A percentile compares a stretch with the other conserved stretches of the same genome.
phyloP scores from a whole-genome alignment of 2,113 vertebrate species.

The Sterna hirundo region DNA sequence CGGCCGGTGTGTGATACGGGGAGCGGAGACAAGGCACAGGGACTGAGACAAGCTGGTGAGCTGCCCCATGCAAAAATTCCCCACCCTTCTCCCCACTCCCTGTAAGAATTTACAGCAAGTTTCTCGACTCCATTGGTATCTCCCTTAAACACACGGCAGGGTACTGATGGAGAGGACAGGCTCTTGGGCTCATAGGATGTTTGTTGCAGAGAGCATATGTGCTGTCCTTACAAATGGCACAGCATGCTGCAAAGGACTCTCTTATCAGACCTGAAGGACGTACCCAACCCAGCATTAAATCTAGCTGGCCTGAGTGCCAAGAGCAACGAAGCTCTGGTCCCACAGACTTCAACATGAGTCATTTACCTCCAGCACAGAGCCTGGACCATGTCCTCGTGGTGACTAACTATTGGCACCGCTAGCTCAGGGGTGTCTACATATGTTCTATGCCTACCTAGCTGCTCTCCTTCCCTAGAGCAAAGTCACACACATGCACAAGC shows the following conservation, averaged over 20 bases:
- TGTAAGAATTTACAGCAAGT: not conserved
- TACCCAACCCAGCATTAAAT: conserved; percentile 7
- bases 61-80: not conserved
- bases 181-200: not conserved
- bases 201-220: not conserved
- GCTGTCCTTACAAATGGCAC: conserved; percentile 4
- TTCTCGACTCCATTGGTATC: not conserved
- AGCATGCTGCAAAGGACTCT: not conserved
- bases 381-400: not conserved
- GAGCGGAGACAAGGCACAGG: not conserved
- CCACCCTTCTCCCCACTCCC: not conserved
- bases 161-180: not conserved
- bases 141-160: not conserved
- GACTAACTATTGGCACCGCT: not conserved
- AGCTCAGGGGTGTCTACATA: not conserved
- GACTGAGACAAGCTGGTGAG: not conserved
- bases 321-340: not conserved
- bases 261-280: not conserved
- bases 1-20: rapidly evolving
- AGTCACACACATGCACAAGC: not conserved
- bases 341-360: not conserved
- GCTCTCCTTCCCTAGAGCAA: not conserved
- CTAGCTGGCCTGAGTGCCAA: not conserved
- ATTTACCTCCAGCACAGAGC: not conserved
- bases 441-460: not conserved